Evolutionary conservation across 2,888 invertebrate genomes (phyloP), one percentile per base, ranked within the genome.

Genomic region (Cryptus viduatorius): DNA sequence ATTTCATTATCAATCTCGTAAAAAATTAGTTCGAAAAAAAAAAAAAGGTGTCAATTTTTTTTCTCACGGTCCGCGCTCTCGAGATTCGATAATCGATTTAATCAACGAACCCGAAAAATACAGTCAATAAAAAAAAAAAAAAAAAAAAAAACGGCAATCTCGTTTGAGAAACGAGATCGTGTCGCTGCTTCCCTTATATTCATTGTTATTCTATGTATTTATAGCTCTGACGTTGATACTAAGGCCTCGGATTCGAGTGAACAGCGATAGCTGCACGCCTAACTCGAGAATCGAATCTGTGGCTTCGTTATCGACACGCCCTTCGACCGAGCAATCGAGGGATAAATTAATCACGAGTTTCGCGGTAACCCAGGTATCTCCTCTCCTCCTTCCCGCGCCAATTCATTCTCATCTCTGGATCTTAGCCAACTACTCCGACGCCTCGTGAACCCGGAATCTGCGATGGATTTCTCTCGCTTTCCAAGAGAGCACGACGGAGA

Each of bases 281-380:
- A 37, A 82, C 44, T 77, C 19, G 71, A 53, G 56, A 67, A 76
- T 72, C 56, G 46, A 71, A 76, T 77, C 59, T 53, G 37, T 46
- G 69, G 71, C 61, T 75, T 75, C 68, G 77, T 77, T 82, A 82
- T 82, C 82, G 71, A 81, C 44, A 64, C 69, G 37, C 29, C 56
- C 19, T 65, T 77, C 46, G 31, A 71, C 31, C 46, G 46, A 65
- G 76, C 71, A 64, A 71, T 77, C 69, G 69, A 82, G 82, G 46
- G 71, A 71, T 82, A 65, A 77, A 82, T 82, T 82, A 82, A 82
- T 82, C 82, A 77, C 59, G 46, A 77, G 72, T 59, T 75, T 72
- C 37, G 76, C 31, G 69, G 71, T 56, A 56, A 50, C 46, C 53
- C 37, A n/a, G 37, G 64, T 12, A 61, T 64, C 3, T 64, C 31